Evolutionary conservation across 2,888 invertebrate genomes (phyloP).

Genomic region (Xylota segnis): DNA sequence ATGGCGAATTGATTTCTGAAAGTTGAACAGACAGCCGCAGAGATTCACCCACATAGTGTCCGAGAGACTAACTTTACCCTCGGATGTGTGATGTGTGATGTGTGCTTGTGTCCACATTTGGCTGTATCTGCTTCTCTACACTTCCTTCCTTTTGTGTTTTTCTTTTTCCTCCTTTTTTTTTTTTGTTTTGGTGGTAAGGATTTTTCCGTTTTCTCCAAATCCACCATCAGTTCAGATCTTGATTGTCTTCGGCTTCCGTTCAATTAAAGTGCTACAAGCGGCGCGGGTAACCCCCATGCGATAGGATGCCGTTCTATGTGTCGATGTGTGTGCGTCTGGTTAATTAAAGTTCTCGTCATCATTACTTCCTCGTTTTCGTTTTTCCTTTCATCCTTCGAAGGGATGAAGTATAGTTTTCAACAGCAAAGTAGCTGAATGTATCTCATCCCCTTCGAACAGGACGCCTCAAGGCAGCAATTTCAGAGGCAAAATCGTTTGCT

Average conservation of each 20-base stretch:
- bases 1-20: slow-evolving; percentile 75
- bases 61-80: slow-evolving; percentile 26
- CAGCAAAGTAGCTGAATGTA: slow-evolving; percentile 25
- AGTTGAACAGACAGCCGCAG: slow-evolving; percentile 49
- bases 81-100: slow-evolving; percentile 35
- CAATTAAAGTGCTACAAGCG: slow-evolving; percentile 67
- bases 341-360: slow-evolving; percentile 61
- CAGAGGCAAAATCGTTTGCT: slow-evolving; percentile 9
- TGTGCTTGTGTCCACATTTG: slow-evolving; percentile 35
- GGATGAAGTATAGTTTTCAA: slow-evolving; percentile 7
- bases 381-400: slow-evolving; percentile 7
- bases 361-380: slow-evolving; percentile 24
- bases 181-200: slow-evolving; percentile 9
- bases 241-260: slow-evolving; percentile 69
- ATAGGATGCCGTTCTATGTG: background rate
- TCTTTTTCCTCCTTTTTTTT: background rate
- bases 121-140: slow-evolving; percentile 10
- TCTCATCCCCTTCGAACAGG: background rate
- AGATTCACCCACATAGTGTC: slow-evolving; percentile 48
- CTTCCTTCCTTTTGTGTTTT: slow-evolving; percentile 8
- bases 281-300: background rate
- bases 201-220: slow-evolving; percentile 10
- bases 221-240: slow-evolving; percentile 66
- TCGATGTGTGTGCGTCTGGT: slow-evolving; percentile 41
- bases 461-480: slow-evolving; percentile 28